phyloP scores from a whole-genome alignment of 1,140 invertebrate species.

The Trissolcus basalis region DNA sequence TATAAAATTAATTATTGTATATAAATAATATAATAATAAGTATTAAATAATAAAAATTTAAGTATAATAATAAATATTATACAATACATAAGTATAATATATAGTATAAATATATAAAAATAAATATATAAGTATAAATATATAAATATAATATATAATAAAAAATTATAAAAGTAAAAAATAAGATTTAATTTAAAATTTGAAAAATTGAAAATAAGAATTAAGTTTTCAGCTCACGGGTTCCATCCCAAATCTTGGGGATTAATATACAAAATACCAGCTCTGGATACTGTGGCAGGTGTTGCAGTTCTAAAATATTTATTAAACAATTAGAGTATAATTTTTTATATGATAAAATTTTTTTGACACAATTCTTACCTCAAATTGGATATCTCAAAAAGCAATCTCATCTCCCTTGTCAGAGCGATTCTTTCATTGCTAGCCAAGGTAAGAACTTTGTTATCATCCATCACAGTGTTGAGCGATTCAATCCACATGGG shows the following conservation, averaged over 20 bases:
- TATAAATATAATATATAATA: no score
- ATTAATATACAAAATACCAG: constrained; percentile 93
- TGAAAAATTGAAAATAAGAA: no score
- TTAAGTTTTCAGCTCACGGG: constrained; percentile 81
- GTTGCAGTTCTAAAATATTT: constrained; percentile 85
- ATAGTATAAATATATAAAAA: no score
- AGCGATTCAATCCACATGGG: constrained; percentile 99
- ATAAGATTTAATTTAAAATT: no score
- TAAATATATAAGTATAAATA: no score
- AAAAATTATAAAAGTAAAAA: neutral
- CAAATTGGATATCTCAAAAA: constrained; percentile 96
- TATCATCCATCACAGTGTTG: constrained; percentile 95
- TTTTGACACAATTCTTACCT: constrained; percentile 47
- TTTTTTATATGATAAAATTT: constrained; percentile 5
- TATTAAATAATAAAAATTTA: no score
- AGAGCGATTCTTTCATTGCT: constrained; percentile 97
- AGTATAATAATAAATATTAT: no score
- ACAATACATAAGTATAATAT: no score
- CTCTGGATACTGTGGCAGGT: constrained; percentile 95
- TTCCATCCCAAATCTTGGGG: constrained; percentile 97
- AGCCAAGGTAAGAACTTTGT: constrained; percentile 94
- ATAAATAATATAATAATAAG: no score
- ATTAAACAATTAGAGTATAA: neutral
- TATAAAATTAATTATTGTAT: no score
- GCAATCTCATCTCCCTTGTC: constrained; percentile 90